These are phyloP conservation scores for Luffia ferchaultella DNA, from an alignment of 2,888 invertebrate species.

Conservation along the genomic window DNA sequence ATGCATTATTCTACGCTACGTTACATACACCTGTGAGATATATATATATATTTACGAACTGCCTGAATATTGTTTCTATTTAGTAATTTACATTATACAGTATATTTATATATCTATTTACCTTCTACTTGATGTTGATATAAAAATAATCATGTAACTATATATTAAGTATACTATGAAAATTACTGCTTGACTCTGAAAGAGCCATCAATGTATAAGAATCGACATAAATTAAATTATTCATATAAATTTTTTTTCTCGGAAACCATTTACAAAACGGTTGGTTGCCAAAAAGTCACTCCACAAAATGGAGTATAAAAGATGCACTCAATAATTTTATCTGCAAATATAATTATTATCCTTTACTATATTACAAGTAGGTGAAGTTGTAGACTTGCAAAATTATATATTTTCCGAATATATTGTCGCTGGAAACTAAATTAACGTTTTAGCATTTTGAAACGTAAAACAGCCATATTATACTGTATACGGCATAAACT, in stretches of 20 bases:
- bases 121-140: conserved; percentile 6
- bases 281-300: background rate
- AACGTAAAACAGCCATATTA: no score
- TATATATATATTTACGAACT: conserved; percentile 10
- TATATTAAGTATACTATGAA: background rate
- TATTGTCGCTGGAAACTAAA: no score
- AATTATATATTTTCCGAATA: no score
- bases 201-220: no score
- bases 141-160: conserved; percentile 4
- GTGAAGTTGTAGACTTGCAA: no score
- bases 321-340: no score
- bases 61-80: conserved; percentile 6
- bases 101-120: conserved; percentile 7
- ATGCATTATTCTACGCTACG: conserved; percentile 15
- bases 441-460: no score
- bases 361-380: no score
- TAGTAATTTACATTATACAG: conserved; percentile 5
- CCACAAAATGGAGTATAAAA: background rate
- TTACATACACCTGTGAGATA: conserved; percentile 8
- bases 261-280: background rate
- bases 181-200: background rate
- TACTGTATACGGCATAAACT: background rate
- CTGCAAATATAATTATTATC: no score
- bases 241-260: background rate
- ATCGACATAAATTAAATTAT: background rate